Evolutionary conservation across 2,888 invertebrate species (phyloP).

Genomic region (Cephus pygmeus): DNA sequence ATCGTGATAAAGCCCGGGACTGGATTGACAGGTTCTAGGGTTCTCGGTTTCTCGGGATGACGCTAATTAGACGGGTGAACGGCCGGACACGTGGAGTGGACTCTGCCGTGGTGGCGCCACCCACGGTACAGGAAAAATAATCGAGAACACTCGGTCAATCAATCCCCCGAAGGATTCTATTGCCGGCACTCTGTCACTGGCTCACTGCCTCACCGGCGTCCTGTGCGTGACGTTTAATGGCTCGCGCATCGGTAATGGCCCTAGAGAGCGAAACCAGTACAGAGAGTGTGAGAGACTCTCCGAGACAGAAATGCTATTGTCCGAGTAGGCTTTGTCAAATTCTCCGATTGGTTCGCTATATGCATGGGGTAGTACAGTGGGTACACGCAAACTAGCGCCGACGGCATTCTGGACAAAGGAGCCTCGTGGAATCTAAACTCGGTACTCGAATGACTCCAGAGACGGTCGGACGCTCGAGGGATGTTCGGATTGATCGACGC

Average conservation of each 20-base stretch:
- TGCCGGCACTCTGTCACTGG: slow-evolving; percentile 53
- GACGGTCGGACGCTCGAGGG: too few relatives aligned
- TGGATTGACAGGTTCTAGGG: neutral
- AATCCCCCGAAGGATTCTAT: slow-evolving; percentile 45
- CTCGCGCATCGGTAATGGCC: slow-evolving; percentile 31
- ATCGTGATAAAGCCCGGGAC: neutral
- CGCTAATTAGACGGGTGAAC: slow-evolving; percentile 1
- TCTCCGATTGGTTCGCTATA: neutral
- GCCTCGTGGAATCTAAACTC: too few relatives aligned
- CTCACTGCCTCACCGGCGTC: slow-evolving; percentile 35
- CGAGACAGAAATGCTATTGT: too few relatives aligned
- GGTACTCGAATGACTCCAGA: too few relatives aligned
- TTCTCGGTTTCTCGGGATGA: neutral
- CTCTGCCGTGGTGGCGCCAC: too few relatives aligned
- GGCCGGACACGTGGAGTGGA: neutral
- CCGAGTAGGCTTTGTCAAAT: neutral
- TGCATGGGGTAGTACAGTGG: too few relatives aligned
- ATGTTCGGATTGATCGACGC: too few relatives aligned
- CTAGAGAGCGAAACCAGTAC: neutral
- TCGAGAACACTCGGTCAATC: slow-evolving; percentile 53
- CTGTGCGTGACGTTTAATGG: slow-evolving; percentile 60
- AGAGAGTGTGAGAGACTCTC: neutral
- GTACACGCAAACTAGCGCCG: too few relatives aligned
- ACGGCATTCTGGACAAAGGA: too few relatives aligned
- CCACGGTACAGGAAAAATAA: slow-evolving; percentile 39